phyloP scores from a whole-genome alignment of 2,888 invertebrate genomes.

The Lamellibrachia columna region DNA sequence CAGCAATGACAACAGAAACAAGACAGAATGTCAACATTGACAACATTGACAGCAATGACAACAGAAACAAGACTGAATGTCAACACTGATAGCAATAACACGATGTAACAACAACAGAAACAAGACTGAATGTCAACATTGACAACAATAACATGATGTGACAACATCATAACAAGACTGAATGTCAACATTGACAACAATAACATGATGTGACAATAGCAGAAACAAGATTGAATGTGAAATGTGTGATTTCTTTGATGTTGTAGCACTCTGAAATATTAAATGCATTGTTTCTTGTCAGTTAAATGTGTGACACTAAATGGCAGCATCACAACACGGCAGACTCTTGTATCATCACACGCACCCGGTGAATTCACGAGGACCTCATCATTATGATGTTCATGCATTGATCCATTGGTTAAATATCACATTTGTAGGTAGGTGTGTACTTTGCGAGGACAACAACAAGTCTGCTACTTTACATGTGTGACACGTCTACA shows the following conservation, averaged over 20 bases:
- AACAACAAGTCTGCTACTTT: neutral
- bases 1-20: neutral
- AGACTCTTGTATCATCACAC: no score
- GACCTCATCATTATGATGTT: no score
- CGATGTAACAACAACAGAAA: neutral
- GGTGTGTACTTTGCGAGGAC: neutral
- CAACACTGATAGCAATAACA: neutral
- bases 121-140: neutral
- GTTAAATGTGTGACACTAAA: no score
- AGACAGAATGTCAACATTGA: neutral
- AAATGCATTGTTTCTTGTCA: no score
- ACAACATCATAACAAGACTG: neutral
- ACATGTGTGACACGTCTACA: no score
- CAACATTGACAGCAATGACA: neutral
- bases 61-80: slow-evolving; percentile 4
- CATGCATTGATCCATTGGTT: no score
- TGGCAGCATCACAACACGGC: no score
- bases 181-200: neutral
- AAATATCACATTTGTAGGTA: no score
- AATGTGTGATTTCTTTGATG: neutral
- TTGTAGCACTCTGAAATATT: neutral
- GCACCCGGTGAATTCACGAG: no score
- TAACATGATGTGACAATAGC: neutral
- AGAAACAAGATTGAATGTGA: neutral
- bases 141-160: neutral